Evolutionary conservation across 2,888 invertebrate genomes (phyloP), one percentile per base, ranked within the genome.

Genomic region (Drosophila rubida): DNA sequence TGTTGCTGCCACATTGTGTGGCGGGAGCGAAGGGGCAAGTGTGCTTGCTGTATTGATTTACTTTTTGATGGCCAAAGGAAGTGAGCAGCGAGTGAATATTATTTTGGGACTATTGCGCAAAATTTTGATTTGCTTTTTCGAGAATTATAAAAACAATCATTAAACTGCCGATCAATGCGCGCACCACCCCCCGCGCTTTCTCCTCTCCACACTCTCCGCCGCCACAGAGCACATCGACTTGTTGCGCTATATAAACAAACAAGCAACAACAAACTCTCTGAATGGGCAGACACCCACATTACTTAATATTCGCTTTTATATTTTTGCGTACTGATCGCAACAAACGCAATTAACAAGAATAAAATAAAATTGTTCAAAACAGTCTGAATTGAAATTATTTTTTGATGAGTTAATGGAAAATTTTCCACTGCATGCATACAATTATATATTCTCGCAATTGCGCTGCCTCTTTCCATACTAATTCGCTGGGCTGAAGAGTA

Each of bases 211-310:
- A 49, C 27, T 11, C 39, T 32, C 39, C 6, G 1, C 3, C 1
- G 53, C 39, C 30, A 22, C 58, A 72, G 3, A 1, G 19, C 48
- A 58, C 50, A 71, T 85, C 80, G 80, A 85, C 83, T 82, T 85
- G 80, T 82, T 82, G 86, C 77, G 66, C 66, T 60, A 59, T 44
- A 75, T 86, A 81, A 81, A 81, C 83, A 85, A 85, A 85, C 80
- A 78, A 55, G 48, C n/a, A n/a, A n/a, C n/a, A n/a, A n/a, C n/a
- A n/a, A n/a, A 9, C 39, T 19, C 46, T 5, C 27, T 11, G 25
- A 50, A 19, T 19, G 19, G 3, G 1, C 19, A 19, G 19, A 19
- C 51, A 53, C 58, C 53, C 61, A 68, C 58, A 64, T 83, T 83
- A 83, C 81, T 80, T 83, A 80, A 80, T 80, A 85, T 77, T 66